Base-by-base conservation (phyloP, 1,140 invertebrate genomes). In the Xylocopa sonorina region DNA sequence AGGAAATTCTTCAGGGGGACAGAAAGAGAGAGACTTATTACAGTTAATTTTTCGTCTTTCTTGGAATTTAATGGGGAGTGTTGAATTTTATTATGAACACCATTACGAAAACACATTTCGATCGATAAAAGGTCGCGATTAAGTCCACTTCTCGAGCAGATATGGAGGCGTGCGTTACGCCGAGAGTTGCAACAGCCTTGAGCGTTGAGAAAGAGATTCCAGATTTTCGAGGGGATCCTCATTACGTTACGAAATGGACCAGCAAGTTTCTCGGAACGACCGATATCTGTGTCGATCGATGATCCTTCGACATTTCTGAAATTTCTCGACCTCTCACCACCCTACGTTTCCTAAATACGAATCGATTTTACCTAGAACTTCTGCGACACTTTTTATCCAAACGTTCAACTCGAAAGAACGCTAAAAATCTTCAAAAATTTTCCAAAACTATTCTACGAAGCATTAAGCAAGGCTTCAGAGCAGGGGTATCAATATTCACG, bases 151-250 rank as follows among this genome's bases (percentile, higher is more conserved):
- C 60, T 58, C 38, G 63, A 67, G 51, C 46, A 46, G 50, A 32
- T 43, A 43, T 24, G 27, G 21, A 46, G 62, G 73, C 51, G 24
- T 64, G 38, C 21, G 24, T 58, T 68, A 46, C 55, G 66, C 64
- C 60, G 60, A 9, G 16, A 34, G 34, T 71, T 60, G 67, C 66
- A 43, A 72, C 74, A 76, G 18, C 29, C 16, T 34, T 21, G 24
- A 38, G 18, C 16, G 62, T 76, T 58, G 34, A 12, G 46, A 77
- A 60, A 58, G 55, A 55, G 55, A 32, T 46, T 46, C 53, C 66
- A 32, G 43, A 62, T 78, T 80, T 75, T 79, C 69, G 78, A 66
- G 71, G 21, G 62, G 38, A 80, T 80, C 72, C 51, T 79, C 48
- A 46, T 64, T 63, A 58, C 10, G 60, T 79, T 79, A 58, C 78